Evolutionary conservation across 2,888 invertebrate species (phyloP).

Genomic region (Sphecodes monilicornis): DNA sequence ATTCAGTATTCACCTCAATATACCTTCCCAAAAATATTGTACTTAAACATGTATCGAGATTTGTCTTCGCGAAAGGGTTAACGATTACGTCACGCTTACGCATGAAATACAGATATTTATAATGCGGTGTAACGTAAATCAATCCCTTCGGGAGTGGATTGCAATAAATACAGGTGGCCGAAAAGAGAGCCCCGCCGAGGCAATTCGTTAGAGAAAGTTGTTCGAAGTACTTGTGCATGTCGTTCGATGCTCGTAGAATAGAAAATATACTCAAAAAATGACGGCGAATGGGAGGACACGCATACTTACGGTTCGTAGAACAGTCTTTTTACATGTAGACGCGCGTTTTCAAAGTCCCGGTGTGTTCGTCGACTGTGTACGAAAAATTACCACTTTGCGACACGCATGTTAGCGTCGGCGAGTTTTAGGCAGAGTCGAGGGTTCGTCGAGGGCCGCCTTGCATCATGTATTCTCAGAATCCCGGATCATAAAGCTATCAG

Average conservation of each 20-base stretch:
- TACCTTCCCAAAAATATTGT: too few species aligned
- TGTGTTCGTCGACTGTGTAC: slow-evolving; percentile 50
- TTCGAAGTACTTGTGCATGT: slow-evolving; percentile 65
- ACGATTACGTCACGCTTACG: slow-evolving; percentile 22
- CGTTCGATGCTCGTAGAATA: slow-evolving; percentile 44
- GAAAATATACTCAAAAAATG: slow-evolving; percentile 39
- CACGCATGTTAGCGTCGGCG: too few species aligned
- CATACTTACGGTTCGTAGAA: slow-evolving; percentile 67
- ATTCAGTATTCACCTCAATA: background rate
- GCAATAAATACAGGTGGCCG: slow-evolving; percentile 25
- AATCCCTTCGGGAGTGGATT: slow-evolving; percentile 24
- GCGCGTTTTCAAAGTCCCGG: slow-evolving; percentile 52
- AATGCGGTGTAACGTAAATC: slow-evolving; percentile 27
- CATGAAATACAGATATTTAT: slow-evolving; percentile 48
- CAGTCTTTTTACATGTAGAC: slow-evolving; percentile 66
- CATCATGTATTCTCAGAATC: too few species aligned
- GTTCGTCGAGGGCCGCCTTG: too few species aligned
- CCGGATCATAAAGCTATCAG: too few species aligned
- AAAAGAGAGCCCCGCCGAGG: background rate
- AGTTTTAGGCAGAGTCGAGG: too few species aligned
- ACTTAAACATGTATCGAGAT: background rate
- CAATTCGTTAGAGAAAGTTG: background rate
- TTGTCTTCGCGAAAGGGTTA: background rate
- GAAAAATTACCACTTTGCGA: slow-evolving; percentile 52
- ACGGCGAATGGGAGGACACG: slow-evolving; percentile 60